Conservation (phyloP, 1,140 invertebrate species). For the Cydia pomonella region DNA sequence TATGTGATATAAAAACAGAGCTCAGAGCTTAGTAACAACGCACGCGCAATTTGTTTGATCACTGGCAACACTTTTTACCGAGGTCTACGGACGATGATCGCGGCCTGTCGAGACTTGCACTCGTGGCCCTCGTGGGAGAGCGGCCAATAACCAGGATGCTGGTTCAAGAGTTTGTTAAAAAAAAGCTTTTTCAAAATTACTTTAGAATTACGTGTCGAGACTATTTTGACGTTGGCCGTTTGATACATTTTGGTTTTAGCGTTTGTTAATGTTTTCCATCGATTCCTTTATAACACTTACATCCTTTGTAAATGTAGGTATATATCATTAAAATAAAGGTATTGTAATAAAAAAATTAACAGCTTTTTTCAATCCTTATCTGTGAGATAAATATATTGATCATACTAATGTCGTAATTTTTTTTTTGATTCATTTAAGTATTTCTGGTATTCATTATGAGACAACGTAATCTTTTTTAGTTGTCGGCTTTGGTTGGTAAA, state of each 20-base stretch:
- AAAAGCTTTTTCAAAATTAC: background rate
- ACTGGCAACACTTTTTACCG: constrained; percentile 19
- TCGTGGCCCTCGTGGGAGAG: constrained; percentile 5
- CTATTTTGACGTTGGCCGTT: background rate
- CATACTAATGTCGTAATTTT: no score
- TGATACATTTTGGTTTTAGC: background rate
- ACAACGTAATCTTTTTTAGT: no score
- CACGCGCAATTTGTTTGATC: constrained; percentile 1
- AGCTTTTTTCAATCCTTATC: no score
- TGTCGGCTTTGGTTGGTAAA: no score
- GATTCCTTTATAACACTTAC: no score
- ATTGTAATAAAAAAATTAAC: no score
- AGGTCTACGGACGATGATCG: constrained; percentile 25
- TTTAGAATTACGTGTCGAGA: background rate
- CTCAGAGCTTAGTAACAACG: background rate
- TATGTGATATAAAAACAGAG: background rate
- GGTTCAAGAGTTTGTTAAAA: background rate
- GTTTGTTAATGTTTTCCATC: no score
- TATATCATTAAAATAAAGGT: no score
- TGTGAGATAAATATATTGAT: no score
- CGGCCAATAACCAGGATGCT: constrained; percentile 32
- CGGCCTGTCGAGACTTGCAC: constrained; percentile 8
- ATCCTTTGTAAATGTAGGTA: no score
- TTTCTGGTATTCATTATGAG: no score
- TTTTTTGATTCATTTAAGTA: no score